These are phyloP conservation scores for Coptodon rendalli DNA, from an alignment of 2,113 vertebrate species.

Conservation along the genomic window DNA sequence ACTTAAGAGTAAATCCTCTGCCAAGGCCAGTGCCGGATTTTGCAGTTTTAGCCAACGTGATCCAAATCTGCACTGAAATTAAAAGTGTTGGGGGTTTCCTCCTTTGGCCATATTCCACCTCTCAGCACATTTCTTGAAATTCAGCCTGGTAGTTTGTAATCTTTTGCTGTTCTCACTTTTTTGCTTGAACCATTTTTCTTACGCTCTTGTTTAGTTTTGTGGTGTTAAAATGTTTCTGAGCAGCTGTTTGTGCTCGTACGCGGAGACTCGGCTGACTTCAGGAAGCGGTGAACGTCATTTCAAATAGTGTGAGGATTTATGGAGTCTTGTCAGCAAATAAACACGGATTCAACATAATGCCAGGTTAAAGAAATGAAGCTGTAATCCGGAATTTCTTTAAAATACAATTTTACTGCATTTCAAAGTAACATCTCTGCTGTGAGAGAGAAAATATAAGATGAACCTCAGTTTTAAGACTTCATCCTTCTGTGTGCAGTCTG, in stretches of 20 bases:
- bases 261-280: not conserved
- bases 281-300: rapidly evolving
- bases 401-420: constrained; percentile 56
- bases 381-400: constrained; percentile 13
- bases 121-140: not conserved
- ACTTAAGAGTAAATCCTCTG: not conserved
- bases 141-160: not conserved
- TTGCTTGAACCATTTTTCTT: not conserved
- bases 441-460: not conserved
- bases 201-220: not conserved
- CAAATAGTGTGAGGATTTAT: not conserved
- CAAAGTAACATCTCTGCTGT: not conserved
- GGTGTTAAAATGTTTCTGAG: not conserved
- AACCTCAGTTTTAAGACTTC: not conserved
- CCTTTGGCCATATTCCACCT: not conserved
- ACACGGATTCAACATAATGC: rapidly evolving
- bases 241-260: not conserved
- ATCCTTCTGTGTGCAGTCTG: not conserved
- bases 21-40: not conserved
- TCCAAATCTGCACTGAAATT: not conserved
- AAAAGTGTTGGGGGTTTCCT: not conserved
- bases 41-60: not conserved
- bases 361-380: not conserved
- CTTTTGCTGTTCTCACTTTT: not conserved
- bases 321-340: not conserved